phyloP scores from a whole-genome alignment of 1,140 invertebrate genomes.

The Pararge aegeria region DNA sequence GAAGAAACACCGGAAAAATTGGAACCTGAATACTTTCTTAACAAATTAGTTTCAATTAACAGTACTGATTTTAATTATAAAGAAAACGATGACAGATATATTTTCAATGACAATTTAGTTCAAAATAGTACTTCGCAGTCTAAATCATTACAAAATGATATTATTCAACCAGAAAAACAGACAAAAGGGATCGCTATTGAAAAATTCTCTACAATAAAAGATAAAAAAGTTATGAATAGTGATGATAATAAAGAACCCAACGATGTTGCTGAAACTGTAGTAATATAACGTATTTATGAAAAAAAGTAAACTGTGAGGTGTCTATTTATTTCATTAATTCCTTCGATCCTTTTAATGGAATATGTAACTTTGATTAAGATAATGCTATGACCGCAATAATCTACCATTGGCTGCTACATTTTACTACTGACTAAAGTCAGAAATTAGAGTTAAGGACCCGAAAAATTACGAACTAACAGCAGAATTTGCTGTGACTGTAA shows the following conservation, averaged over 20 bases:
- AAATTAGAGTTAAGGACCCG: no score
- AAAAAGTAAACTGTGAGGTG: no score
- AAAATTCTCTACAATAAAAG: background rate
- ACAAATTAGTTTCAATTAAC: slow-evolving; percentile 13
- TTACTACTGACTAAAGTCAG: no score
- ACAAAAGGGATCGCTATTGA: background rate
- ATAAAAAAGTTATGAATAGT: background rate
- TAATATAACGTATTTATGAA: background rate
- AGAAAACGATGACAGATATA: slow-evolving; percentile 10
- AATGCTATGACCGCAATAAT: no score
- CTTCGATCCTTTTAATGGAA: no score
- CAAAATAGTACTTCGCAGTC: background rate
- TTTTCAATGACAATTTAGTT: background rate
- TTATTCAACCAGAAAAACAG: background rate
- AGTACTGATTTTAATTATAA: background rate
- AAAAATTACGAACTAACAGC: no score
- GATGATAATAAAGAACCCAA: background rate
- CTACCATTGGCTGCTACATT: no score
- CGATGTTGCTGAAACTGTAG: background rate
- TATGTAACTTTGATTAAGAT: no score
- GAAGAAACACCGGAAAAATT: slow-evolving; percentile 14
- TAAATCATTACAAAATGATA: background rate
- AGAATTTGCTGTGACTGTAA: no score
- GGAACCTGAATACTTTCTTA: slow-evolving; percentile 9
- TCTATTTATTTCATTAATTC: no score